Evolutionary conservation across 1,140 invertebrate genomes (phyloP).

Genomic region (Pachyrhynchus sulphureomaculatus): DNA sequence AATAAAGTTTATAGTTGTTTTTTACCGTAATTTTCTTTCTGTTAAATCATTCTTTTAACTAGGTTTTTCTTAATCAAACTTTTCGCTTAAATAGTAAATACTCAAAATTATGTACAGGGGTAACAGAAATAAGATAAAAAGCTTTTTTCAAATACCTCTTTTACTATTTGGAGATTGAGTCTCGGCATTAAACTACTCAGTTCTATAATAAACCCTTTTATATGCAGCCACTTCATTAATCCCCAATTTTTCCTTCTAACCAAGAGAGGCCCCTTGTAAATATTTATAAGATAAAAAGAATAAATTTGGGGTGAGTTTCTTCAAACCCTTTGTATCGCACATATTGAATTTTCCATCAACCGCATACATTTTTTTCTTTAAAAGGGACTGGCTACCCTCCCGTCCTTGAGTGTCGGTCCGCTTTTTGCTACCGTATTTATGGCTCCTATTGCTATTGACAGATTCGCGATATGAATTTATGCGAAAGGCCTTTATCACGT

Average conservation of each 20-base stretch:
- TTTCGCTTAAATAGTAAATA: too few species aligned
- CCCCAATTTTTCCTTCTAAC: background rate
- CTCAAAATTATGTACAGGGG: too few species aligned
- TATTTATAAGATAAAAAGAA: slow-evolving; percentile 16
- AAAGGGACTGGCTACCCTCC: slow-evolving; percentile 7
- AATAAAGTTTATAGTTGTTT: too few species aligned
- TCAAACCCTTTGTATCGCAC: slow-evolving; percentile 8
- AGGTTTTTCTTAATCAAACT: too few species aligned
- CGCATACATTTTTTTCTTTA: slow-evolving; percentile 12
- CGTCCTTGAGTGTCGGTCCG: background rate
- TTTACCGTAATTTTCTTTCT: too few species aligned
- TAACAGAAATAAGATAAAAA: too few species aligned
- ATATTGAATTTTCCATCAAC: slow-evolving; percentile 12
- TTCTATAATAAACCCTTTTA: slow-evolving; percentile 1
- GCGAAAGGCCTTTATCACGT: slow-evolving; percentile 6
- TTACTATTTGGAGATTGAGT: too few species aligned
- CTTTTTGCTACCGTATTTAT: slow-evolving; percentile 20
- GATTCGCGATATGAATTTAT: slow-evolving; percentile 25
- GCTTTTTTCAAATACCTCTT: too few species aligned
- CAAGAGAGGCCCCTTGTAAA: slow-evolving; percentile 4
- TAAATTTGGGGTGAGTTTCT: slow-evolving; percentile 1
- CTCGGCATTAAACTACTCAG: too few species aligned
- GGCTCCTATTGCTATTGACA: slow-evolving; percentile 21
- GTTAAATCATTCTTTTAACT: too few species aligned
- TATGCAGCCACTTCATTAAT: slow-evolving; percentile 11